Evolutionary conservation across 35 echinoderm and acorn worm species (phyloP).

Genomic region (Patiria miniata): DNA sequence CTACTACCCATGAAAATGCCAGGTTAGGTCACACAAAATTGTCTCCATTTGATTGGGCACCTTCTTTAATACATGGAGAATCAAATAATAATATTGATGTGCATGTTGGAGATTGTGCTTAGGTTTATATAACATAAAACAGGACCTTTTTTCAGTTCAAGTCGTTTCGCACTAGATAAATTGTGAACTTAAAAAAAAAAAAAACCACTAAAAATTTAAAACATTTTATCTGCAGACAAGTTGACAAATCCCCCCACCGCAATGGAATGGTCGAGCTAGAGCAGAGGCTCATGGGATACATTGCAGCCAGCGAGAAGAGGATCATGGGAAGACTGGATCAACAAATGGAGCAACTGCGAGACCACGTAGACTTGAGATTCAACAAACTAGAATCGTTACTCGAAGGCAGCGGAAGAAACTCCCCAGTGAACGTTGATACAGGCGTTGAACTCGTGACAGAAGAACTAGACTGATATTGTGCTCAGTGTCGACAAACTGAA

Average conservation of each 20-base stretch:
- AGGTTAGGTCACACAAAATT: neutral
- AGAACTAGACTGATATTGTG: neutral
- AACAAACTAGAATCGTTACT: conserved; percentile 49
- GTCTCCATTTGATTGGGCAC: too few relatives aligned
- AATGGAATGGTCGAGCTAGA: conserved; percentile 21
- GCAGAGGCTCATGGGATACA: conserved; percentile 37
- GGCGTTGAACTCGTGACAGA: neutral
- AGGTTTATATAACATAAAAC: too few relatives aligned
- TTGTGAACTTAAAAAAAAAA: too few relatives aligned
- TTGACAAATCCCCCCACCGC: neutral
- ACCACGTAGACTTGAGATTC: conserved; percentile 53
- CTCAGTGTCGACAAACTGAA: neutral
- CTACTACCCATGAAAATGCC: neutral
- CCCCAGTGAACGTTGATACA: neutral
- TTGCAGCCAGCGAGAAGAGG: conserved; percentile 57
- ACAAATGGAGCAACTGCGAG: conserved; percentile 48
- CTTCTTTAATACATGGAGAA: too few relatives aligned
- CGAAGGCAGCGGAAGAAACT: neutral
- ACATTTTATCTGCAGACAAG: neutral
- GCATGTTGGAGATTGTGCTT: too few relatives aligned
- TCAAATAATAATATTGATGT: too few relatives aligned
- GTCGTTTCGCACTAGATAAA: too few relatives aligned
- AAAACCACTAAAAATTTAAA: too few relatives aligned
- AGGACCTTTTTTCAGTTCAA: too few relatives aligned
- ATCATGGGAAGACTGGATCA: conserved; percentile 68